Base-by-base conservation (phyloP, 2,888 invertebrate genomes). In the Drosophila mimica region DNA sequence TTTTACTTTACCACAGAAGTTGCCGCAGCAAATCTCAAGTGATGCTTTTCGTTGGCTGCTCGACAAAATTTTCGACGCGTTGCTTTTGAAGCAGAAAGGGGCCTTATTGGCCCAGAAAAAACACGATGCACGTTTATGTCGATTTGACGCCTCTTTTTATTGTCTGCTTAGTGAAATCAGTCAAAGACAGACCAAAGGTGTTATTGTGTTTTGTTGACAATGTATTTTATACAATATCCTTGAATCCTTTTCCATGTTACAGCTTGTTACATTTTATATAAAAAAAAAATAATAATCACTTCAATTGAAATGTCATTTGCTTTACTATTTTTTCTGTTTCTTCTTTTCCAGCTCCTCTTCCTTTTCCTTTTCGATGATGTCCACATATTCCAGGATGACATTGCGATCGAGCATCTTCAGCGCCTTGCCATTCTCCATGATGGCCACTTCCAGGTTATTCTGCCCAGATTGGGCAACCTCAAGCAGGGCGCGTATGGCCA, bases 391-490 rank as follows among this genome's bases (percentile, higher is more conserved):
- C 85, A 98, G 98, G 85, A 99, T 98, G 61, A 97, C 97, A 61
- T 97, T 97, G 7, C 96, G 95, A 91, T 98, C 97, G 79, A 99
- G 94, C 97, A 99, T 99, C 94, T 98, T 95, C 88, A 96, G 95
- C 7, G 95, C 95, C 94, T 92, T 90, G 54, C 91, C 82, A 69
- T 96, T 95, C 92, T 96, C 95, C 99, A 99, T 99, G 6, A 99
- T 97, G 36, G 99, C 99, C 80, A 99, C 97, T 94, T 99, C 99
- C 84, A 99, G 94, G 94, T 99, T 99, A 94, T 99, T 99, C 90
- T 99, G 98, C 0, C 99, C 99, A 2, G 99, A 98, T 92, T 99
- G 99, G 0, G 99, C 99, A 15, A 99, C 99, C 94, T 99, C 99
- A 58, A 99, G 94, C 36, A 99, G 94, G 31, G 99, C 99, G 92